Conservation (phyloP, 2,888 invertebrate genomes). For the Cryptocephalus moraei region DNA sequence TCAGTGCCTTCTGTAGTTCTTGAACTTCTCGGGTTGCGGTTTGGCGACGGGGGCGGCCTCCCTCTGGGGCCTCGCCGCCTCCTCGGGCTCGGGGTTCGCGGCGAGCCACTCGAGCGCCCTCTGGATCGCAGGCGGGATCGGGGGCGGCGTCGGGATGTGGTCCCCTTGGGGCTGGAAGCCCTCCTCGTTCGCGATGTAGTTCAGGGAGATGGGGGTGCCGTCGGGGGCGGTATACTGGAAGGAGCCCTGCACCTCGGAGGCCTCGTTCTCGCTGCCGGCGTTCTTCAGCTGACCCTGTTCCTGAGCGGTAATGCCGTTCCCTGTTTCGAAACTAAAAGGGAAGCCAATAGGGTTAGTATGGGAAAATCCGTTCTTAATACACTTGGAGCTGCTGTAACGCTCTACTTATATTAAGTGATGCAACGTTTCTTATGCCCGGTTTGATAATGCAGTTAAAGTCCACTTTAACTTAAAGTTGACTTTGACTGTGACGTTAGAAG, state of each 20-base stretch:
- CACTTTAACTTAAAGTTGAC: too few relatives aligned
- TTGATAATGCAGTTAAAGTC: too few relatives aligned
- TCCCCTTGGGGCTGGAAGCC: conserved; percentile 62
- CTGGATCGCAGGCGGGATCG: conserved; percentile 65
- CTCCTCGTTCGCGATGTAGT: conserved; percentile 59
- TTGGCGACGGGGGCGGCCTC: not conserved
- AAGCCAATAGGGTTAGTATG: not conserved
- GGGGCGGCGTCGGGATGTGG: conserved; percentile 72
- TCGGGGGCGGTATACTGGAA: conserved; percentile 21
- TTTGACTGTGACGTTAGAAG: too few relatives aligned
- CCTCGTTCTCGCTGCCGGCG: conserved; percentile 35
- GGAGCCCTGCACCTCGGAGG: conserved; percentile 21
- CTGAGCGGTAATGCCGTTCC: conserved; percentile 48
- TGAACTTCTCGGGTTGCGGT: too few relatives aligned
- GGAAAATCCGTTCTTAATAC: not conserved
- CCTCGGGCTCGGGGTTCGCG: conserved; percentile 13
- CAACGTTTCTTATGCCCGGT: too few relatives aligned
- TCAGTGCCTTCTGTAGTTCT: too few relatives aligned
- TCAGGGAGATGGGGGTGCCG: conserved; percentile 29
- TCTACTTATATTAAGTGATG: too few relatives aligned
- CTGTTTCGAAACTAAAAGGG: conserved; percentile 43
- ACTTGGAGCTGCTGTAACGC: too few relatives aligned
- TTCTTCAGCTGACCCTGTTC: conserved; percentile 50
- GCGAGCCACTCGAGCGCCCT: conserved; percentile 45
- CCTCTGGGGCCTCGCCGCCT: not conserved